Evolutionary conservation across 2,888 invertebrate species (phyloP).

Genomic region (Calliscelio sp.): DNA sequence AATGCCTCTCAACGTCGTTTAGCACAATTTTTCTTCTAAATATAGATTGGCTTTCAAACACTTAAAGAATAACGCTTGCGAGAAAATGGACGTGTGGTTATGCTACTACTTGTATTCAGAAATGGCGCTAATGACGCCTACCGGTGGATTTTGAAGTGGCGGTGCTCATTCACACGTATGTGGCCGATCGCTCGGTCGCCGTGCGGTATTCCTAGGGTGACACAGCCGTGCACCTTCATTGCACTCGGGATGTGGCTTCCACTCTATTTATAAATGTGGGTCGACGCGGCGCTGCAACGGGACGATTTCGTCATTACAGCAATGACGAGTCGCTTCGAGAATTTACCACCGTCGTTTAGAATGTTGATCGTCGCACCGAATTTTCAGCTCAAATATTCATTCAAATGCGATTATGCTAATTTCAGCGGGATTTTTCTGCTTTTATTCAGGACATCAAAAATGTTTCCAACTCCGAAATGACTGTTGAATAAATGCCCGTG

Average conservation of each 20-base stretch:
- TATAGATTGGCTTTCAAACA: conserved; percentile 49
- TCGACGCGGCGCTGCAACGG: conserved; percentile 70
- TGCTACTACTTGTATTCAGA: conserved; percentile 51
- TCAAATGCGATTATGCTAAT: conserved; percentile 9
- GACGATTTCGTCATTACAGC: conserved; percentile 71
- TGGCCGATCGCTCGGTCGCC: conserved; percentile 60
- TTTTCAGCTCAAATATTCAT: conserved; percentile 34
- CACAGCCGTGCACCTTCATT: conserved; percentile 69
- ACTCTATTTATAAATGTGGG: conserved; percentile 73
- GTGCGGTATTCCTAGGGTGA: conserved; percentile 69
- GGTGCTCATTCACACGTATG: conserved; percentile 67
- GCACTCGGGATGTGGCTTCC: conserved; percentile 70
- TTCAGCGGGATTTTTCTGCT: not conserved
- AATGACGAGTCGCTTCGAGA: conserved; percentile 69
- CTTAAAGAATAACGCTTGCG: conserved; percentile 37
- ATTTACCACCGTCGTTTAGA: conserved; percentile 59
- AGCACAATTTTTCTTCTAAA: conserved; percentile 56
- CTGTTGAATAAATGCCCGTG: not conserved
- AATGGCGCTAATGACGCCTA: conserved; percentile 41
- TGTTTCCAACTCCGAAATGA: not conserved
- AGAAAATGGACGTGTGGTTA: conserved; percentile 50
- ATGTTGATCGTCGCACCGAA: conserved; percentile 43
- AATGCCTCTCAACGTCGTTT: too few species aligned
- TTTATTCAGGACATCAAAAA: not conserved
- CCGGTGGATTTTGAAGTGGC: conserved; percentile 52